phyloP scores from a whole-genome alignment of 2,797 vertebrate genomes.

The Phaenicophaeus curvirostris region DNA sequence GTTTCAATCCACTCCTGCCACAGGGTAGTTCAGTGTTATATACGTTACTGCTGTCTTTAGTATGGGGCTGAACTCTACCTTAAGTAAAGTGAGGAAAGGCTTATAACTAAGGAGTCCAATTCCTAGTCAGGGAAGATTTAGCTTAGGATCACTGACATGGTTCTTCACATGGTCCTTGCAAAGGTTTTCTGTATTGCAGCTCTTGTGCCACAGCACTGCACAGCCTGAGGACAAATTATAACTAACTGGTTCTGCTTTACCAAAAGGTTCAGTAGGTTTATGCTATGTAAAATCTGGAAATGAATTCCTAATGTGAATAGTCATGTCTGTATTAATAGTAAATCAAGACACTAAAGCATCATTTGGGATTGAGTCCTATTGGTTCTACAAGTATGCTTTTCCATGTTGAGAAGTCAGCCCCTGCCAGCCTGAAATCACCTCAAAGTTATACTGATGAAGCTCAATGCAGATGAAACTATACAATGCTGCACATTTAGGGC shows the following conservation, averaged over 20 bases:
- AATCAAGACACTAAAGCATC: neutral
- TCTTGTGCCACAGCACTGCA: neutral
- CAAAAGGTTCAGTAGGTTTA: neutral
- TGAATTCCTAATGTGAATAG: neutral
- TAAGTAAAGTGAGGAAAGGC: neutral
- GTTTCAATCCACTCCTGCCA: neutral
- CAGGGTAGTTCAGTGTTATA: neutral
- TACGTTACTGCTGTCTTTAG: accelerated
- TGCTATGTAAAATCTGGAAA: neutral
- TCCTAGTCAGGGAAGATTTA: neutral
- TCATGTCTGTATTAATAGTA: neutral
- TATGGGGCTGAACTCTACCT: neutral
- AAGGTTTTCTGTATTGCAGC: neutral
- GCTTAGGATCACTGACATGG: neutral
- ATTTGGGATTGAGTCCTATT: neutral
- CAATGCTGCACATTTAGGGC: neutral
- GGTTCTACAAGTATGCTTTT: neutral
- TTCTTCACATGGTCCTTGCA: neutral
- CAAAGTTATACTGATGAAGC: neutral
- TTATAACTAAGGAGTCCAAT: neutral
- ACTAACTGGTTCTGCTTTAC: neutral
- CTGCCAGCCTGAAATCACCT: neutral
- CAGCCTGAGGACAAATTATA: neutral
- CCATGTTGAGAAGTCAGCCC: neutral
- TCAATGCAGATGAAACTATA: neutral